Base-by-base conservation (phyloP, 30 jellyfish, hydroid and myxozoan species). In the Turritopsis rubra region DNA sequence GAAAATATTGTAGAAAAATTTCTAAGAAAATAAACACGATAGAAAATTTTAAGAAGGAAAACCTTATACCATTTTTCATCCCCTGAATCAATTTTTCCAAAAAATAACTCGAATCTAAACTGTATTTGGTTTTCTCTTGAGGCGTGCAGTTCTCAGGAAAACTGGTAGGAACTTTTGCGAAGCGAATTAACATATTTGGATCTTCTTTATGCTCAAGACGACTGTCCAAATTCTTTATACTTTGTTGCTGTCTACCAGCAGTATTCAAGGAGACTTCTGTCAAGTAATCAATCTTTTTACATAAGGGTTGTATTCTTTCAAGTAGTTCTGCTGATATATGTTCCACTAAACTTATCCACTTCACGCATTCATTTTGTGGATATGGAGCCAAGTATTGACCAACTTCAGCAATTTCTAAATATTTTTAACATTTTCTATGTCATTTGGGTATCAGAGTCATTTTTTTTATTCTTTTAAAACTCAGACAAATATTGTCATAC, bases 311-410 rank as follows among this genome's bases (percentile, higher is more conserved):
- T 22, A 92, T 54, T 28, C 98, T 77, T 21, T 81, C 60, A 66
- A 92, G 52, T 29, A 95, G 76, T 52, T 80, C 83, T 28, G 31
- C 29, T 71, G 91, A 53, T 23, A 92, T 85, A 73, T 24, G 75
- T 20, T 68, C 52, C 18, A 92, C 85, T 25, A 80, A 72, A 28
- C 65, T 72, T 52, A 53, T 82, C 98, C 98, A 92, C 53, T 83
- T 85, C 24, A 60, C 53, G 72, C 73, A 81, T 52, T 80, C 85
- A 26, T 84, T 92, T 81, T 80, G 84, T 27, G 98, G 98, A 27
- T 92, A 92, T 3, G 96, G 98, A 25, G 91, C 96, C 25, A 91
- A 74, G 52, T 80, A 23, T 21, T 26, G 74, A 19, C 80, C 91
- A n/a, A 83, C 80, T 30, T 65, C 84, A 18, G 54, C 86, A 81